Conservation (phyloP, 2,113 vertebrate species). For the Bubalus kerabau region DNA sequence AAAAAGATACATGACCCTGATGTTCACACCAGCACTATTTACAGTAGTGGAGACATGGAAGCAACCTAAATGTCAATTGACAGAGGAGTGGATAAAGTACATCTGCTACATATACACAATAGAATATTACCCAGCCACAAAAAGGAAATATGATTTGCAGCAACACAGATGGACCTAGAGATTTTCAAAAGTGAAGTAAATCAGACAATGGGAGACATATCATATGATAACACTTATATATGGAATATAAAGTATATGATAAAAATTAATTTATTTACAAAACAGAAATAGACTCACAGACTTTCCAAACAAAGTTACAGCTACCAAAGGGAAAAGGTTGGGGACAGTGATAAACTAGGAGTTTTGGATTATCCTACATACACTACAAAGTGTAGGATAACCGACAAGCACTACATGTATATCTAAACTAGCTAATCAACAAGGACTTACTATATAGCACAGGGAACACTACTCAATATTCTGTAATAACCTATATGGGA, state of each 20-base stretch:
- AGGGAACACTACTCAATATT: background rate
- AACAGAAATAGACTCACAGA: background rate
- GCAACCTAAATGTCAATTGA: background rate
- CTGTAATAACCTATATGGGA: background rate
- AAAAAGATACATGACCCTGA: background rate
- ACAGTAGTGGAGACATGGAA: background rate
- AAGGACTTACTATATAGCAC: background rate
- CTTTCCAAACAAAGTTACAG: background rate
- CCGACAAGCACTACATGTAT: fast-evolving
- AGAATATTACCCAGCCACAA: background rate
- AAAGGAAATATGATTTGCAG: background rate
- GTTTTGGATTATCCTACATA: background rate
- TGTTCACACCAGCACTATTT: background rate
- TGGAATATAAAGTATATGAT: background rate
- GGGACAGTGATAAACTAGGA: background rate
- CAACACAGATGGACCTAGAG: background rate
- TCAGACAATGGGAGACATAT: background rate
- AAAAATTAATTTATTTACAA: background rate
- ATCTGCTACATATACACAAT: background rate
- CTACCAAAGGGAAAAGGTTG: background rate
- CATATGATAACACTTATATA: background rate
- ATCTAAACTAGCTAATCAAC: background rate
- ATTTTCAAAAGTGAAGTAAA: background rate
- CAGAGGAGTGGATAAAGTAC: background rate
- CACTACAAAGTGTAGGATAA: background rate